These are phyloP conservation scores for Melolontha melolontha DNA, from an alignment of 2,888 invertebrate genomes.

Conservation along the genomic window DNA sequence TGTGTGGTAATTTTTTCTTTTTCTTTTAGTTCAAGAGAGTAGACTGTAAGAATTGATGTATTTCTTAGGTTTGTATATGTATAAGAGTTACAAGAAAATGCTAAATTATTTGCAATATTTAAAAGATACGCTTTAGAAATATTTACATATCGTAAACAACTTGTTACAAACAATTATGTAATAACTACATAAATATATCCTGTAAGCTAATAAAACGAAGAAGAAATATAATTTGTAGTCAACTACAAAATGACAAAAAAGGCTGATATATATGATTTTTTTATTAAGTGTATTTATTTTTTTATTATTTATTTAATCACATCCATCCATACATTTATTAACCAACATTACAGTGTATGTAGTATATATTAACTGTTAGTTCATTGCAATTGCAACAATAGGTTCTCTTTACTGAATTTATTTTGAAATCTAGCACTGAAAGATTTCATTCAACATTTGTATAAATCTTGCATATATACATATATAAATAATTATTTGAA, in stretches of 20 bases:
- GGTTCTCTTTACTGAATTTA: no score
- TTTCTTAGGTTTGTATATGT: slow-evolving; percentile 42
- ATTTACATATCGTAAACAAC: slow-evolving; percentile 45
- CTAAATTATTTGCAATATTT: slow-evolving; percentile 45
- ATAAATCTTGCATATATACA: slow-evolving; percentile 26
- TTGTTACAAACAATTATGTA: slow-evolving; percentile 40
- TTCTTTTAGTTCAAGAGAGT: slow-evolving; percentile 20
- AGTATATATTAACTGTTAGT: no score
- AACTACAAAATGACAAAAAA: slow-evolving; percentile 39
- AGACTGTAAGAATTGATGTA: slow-evolving; percentile 37
- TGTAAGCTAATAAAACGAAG: slow-evolving; percentile 24
- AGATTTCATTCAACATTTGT: slow-evolving; percentile 35
- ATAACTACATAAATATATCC: slow-evolving; percentile 15
- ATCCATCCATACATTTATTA: slow-evolving; percentile 28
- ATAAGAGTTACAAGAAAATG: slow-evolving; percentile 36
- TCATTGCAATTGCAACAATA: no score
- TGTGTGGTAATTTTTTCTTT: neutral
- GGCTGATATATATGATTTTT: slow-evolving; percentile 40
- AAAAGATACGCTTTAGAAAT: slow-evolving; percentile 45
- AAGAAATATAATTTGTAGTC: slow-evolving; percentile 35
- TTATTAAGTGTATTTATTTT: slow-evolving; percentile 34
- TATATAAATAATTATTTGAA: slow-evolving; percentile 14
- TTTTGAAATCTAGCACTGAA: slow-evolving; percentile 3
- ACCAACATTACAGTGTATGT: slow-evolving; percentile 1
- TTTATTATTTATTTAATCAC: slow-evolving; percentile 26